A percentile compares a stretch with the other conserved stretches of the same genome.
Evolutionary conservation across 2,797 vertebrate genomes (phyloP).

Genomic region (Austrolebias charrua): DNA sequence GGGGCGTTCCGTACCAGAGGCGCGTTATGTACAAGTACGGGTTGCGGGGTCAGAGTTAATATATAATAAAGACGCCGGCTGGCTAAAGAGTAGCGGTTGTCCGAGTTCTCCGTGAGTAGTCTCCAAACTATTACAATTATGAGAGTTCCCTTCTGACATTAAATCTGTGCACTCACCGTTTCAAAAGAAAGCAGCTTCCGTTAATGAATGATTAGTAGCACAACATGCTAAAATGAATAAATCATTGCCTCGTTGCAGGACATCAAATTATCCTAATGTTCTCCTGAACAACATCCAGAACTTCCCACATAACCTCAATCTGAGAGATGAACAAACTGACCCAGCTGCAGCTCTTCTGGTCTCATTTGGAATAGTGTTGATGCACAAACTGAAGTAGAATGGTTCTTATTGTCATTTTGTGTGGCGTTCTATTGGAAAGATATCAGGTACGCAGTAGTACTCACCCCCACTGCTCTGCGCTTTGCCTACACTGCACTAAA

Average conservation of each 20-base stretch:
- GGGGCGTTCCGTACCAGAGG: no score
- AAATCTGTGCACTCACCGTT: neutral
- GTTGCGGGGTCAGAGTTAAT: no score
- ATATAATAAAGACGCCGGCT: no score
- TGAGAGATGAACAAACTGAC: constrained; percentile 8
- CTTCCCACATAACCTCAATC: constrained; percentile 21
- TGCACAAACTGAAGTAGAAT: constrained; percentile 24
- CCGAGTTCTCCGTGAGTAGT: no score
- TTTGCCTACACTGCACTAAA: no score
- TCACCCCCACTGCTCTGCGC: neutral
- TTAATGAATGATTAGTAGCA: neutral
- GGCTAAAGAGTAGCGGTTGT: no score
- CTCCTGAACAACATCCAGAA: constrained; percentile 9
- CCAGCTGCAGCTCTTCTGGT: constrained; percentile 15
- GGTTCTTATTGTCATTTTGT: constrained; percentile 29
- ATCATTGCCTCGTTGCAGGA: constrained; percentile 6
- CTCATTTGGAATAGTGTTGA: constrained; percentile 36
- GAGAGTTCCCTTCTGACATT: no score
- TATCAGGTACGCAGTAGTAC: constrained; percentile 36
- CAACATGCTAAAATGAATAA: neutral
- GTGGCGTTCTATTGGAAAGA: constrained; percentile 2
- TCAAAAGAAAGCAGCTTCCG: neutral
- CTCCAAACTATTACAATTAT: no score
- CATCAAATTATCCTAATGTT: constrained; percentile 24
- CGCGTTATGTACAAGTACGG: no score